Base-by-base conservation (phyloP, 1,140 invertebrate species). In the Sycophila sp. region DNA sequence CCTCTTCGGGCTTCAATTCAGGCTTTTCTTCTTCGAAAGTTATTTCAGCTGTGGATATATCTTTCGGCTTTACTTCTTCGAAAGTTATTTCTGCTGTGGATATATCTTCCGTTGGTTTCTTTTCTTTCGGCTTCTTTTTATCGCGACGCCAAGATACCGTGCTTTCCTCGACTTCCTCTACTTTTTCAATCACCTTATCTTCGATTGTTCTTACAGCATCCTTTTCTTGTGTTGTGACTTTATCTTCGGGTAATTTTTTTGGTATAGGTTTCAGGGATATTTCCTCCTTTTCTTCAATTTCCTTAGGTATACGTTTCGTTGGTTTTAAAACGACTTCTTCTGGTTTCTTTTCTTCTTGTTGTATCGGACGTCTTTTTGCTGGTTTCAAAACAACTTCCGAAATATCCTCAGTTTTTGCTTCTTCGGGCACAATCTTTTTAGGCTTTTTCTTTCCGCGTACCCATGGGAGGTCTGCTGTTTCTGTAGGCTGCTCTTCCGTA, bases 371-470 rank as follows among this genome's bases (percentile, higher is more conserved):
- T 69, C 85, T 82, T 36, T 32, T 67, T 40, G 34, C 24, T 15
- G 38, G 2, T 38, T 55, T 66, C 38, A 78, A 58, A 32, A 73
- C 62, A 53, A 79, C 76, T 38, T 73, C 19, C 49, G 68, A 75
- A 81, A 78, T 73, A 79, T 81, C 26, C 63, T 76, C 15, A 76
- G 63, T 78, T 68, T 79, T 80, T 66, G 83, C 82, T 28, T 73
- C 76, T 56, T 83, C 81, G 30, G 82, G 81, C 22, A 83, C 83
- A 4, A 78, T 71, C 71, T 81, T 81, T 75, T 80, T 86, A 5
- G 86, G 84, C 75, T 89, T 87, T 22, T 89, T 80, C 1, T 88
- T 13, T 85, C 42, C 34, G 19, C 24, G 40, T 10, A 13, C 7
- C 75, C 75, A 76, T 36, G 71, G 73, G 30, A 73, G 4, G 11